phyloP scores from a whole-genome alignment of 2,113 vertebrate species.

The Corynorhinus townsendii region DNA sequence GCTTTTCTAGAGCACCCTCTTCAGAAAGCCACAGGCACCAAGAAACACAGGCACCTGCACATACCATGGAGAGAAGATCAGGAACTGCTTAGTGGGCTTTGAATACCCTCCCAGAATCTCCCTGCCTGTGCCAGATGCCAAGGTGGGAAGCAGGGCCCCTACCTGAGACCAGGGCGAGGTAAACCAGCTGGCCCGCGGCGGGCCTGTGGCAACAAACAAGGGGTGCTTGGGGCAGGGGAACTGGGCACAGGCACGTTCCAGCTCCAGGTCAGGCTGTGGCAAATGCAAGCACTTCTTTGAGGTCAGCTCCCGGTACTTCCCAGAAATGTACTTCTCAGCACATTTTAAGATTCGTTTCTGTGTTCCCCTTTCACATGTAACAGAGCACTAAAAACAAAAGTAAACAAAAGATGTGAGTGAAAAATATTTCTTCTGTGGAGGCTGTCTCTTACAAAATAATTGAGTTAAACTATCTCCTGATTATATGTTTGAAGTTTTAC shows the following conservation, averaged over 20 bases:
- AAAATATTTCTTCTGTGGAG: fast-evolving
- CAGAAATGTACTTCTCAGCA: slow-evolving; percentile 86
- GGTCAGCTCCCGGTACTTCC: slow-evolving; percentile 86
- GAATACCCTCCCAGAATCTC: fast-evolving
- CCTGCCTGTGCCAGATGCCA: background rate
- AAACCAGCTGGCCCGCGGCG: slow-evolving; percentile 80
- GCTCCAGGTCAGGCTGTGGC: slow-evolving; percentile 80
- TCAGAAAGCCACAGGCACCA: background rate
- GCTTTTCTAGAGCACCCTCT: background rate
- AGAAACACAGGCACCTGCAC: background rate
- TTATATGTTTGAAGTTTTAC: fast-evolving
- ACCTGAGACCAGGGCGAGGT: slow-evolving; percentile 90
- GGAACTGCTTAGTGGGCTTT: fast-evolving
- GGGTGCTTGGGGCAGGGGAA: slow-evolving; percentile 77
- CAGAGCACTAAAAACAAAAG: slow-evolving; percentile 83
- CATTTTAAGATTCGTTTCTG: slow-evolving; percentile 86
- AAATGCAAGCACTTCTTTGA: slow-evolving; percentile 85
- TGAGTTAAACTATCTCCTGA: fast-evolving
- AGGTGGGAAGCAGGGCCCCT: background rate
- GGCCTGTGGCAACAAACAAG: background rate
- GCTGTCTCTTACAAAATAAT: fast-evolving
- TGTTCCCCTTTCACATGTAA: slow-evolving; percentile 84
- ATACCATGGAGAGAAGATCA: background rate
- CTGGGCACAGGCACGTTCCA: slow-evolving; percentile 80
- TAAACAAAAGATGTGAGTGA: fast-evolving